Base-by-base conservation (phyloP, 2,113 vertebrate species). In the Scalopus aquaticus region DNA sequence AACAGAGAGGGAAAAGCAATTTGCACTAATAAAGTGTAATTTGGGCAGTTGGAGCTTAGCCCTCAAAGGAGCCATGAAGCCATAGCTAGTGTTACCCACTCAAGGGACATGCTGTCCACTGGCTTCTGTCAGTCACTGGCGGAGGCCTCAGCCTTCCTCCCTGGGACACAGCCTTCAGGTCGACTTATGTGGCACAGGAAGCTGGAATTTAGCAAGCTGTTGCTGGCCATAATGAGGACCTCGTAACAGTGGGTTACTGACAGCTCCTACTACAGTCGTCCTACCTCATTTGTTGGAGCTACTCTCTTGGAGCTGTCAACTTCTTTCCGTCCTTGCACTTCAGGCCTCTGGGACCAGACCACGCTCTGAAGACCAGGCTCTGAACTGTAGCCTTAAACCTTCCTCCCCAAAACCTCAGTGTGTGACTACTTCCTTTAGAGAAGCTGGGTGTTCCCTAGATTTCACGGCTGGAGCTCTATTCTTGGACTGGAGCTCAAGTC, bases 11-110 rank as follows among this genome's bases (percentile, higher is more conserved):
- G 16, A 30, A 46, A 77, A 44, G 56, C 4, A 81, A 24, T 54
- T 54, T 54, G 15, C 51, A 54, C 9, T 24, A 6, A 37, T 16
- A 3, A n/a, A 32, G 0, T 62, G 6, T 16, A 16, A 0, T 35
- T 51, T 60, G 69, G 24, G 5, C 15, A 54, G 9, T 10, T 13
- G 22, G 35, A 26, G 22, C 10, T 46, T 39, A 28, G 19, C 35
- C 30, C 32, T 0, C 0, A 13, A 26, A 32, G 77, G 72, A 51
- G 32, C 22, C 5, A 1, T 20, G 9, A 9, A 7, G 67, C 51
- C 0, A 11, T 17, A 13, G 37, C 8, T n/a, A 11, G 22, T 3
- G 3, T 17, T 15, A 30, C 49, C 8, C 26, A 77, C 13, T 1
- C 17, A 6, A 3, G 20, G 32, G 42, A 9, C 1, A 67, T 46